Conservation (phyloP, 1,140 invertebrate species). For the Oryctes rhinoceros region DNA sequence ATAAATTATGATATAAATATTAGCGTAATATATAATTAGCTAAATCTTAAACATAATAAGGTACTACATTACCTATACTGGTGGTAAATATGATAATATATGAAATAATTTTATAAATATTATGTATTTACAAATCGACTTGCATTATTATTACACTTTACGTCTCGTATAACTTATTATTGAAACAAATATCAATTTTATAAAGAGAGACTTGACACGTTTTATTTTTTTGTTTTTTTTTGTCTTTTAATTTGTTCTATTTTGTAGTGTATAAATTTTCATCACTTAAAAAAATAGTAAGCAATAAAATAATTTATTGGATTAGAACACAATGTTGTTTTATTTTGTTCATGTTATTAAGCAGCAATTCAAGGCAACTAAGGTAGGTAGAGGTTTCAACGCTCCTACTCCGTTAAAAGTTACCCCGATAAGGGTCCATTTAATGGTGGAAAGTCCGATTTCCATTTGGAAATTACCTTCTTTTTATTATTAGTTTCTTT, state of each 20-base stretch:
- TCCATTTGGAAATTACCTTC: too few species aligned
- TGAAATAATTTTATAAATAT: conserved; percentile 29
- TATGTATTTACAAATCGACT: conserved; percentile 4
- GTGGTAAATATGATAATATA: conserved; percentile 3
- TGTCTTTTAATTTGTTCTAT: background rate
- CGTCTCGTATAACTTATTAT: background rate
- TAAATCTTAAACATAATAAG: conserved; percentile 15
- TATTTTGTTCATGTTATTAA: too few species aligned
- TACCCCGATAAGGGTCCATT: too few species aligned
- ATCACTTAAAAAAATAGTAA: conserved; percentile 34
- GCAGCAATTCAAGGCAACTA: too few species aligned
- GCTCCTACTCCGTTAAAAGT: too few species aligned
- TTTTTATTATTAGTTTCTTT: too few species aligned
- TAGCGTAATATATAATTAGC: conserved; percentile 29
- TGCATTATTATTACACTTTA: conserved; percentile 24
- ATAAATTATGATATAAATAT: conserved; percentile 13
- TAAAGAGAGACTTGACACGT: background rate
- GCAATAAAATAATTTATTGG: conserved; percentile 37
- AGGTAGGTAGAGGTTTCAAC: too few species aligned
- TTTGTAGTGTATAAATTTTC: conserved; percentile 24
- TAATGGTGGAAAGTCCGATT: too few species aligned
- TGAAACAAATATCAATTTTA: background rate
- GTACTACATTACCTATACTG: background rate
- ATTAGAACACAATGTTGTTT: conserved; percentile 2
- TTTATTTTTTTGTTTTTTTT: background rate